Base-by-base conservation (phyloP, 1,140 invertebrate species). In the Cheumatopsyche charites region DNA sequence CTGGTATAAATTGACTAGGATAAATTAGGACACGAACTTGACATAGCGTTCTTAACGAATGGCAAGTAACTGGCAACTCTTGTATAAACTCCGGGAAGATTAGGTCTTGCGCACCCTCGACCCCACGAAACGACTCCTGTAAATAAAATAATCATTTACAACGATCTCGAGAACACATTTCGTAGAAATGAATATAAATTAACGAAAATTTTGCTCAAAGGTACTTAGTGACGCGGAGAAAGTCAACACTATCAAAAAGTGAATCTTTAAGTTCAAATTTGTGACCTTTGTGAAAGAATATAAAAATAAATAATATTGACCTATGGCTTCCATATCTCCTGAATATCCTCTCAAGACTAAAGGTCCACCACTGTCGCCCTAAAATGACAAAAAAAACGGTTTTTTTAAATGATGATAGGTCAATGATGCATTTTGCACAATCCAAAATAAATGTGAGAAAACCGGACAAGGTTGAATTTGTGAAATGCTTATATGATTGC, bases 51-150 rank as follows among this genome's bases (percentile, higher is more conserved):
- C 41, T 73, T 71, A 6, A 75, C 17, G 45, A 75, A 75, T 6
- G 67, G 62, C 0, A 86, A 68, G 76, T 87, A 91, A 36, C 84
- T 83, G 7, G 88, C 84, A 0, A 92, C 86, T 68, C 88, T 83
- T 0, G 89, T 87, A 75, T 93, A 93, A 4, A 92, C 89, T 1
- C 91, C 91, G 1, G 91, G 90, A 43, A 85, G 79, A 61, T 87
- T 85, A 12, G 85, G 81, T 43, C 86, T 79, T 0, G 87, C 91
- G 79, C 92, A 93, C 0, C 90, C 90, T 36, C 86, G 80, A 0
- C 91, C 91, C 88, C 89, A 92, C 0, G 90, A 92, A 0, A 75
- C 90, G 82, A 85, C 79, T 0, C 84, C 84, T 42, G 79, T 76
- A 5, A 84, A 75, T 62, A 71, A 15, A 74, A 61, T 15, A 26